Percentiles rank a stretch among this genome's conserved stretches.
phyloP scores from a whole-genome alignment of 1,140 invertebrate species.

The Lepidurus packardi region DNA sequence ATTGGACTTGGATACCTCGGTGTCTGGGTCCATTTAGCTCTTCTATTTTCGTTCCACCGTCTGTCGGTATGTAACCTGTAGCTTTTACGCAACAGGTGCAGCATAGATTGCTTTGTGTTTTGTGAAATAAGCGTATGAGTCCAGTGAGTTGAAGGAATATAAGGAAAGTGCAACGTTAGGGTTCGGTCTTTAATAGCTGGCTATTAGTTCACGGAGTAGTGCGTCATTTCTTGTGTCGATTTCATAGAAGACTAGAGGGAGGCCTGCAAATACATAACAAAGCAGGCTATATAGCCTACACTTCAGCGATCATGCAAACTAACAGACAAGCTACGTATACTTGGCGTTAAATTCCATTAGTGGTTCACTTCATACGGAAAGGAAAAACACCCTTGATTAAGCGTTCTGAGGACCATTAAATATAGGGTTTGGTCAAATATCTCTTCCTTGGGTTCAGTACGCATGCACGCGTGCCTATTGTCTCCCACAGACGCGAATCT shows the following conservation, averaged over 20 bases:
- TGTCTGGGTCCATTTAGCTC: background rate
- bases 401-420: background rate
- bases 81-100: background rate
- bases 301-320: constrained; percentile 18
- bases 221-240: no score
- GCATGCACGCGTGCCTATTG: background rate
- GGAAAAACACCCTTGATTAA: background rate
- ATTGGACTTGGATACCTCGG: background rate
- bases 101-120: background rate
- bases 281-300: background rate
- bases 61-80: background rate
- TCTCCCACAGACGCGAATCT: background rate
- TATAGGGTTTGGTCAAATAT: background rate
- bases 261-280: background rate
- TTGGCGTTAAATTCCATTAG: background rate
- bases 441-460: background rate
- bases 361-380: background rate
- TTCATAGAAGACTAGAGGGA: no score
- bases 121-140: background rate
- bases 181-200: no score
- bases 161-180: no score
- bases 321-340: background rate
- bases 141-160: no score
- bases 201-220: no score
- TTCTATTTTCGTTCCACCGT: background rate